Base-by-base conservation (phyloP, 2,797 vertebrate species). In the Harpagifer antarcticus region DNA sequence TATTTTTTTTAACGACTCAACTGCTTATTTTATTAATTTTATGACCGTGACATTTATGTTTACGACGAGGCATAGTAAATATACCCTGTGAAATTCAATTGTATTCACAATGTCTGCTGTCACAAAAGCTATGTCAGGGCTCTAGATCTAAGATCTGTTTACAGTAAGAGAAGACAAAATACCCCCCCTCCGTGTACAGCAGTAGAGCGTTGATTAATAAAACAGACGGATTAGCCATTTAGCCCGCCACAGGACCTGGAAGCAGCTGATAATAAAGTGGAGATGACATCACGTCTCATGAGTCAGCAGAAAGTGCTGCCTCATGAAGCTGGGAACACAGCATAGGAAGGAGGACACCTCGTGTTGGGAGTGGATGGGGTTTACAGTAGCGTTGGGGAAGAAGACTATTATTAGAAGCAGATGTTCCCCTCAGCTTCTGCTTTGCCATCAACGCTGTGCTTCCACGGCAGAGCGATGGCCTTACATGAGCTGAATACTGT, bases 351-450 rank as follows among this genome's bases (percentile, higher is more conserved):
- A 53, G 75, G 72, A 66, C 23, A 45, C 53, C 67, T 68, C 43
- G 12, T 13, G 56, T 66, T 61, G 47, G 19, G 53, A 17, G 27
- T 15, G 43, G 11, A 52, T 42, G 48, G 45, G 50, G 31, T 37
- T 48, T 69, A 71, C 76, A 74, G 84, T 72, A 79, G 82, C 66
- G 43, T 61, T 76, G 75, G 78, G 82, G 86, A 89, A 82, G 82
- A 87, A 89, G 76, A 79, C 89, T 92, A 91, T 93, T 92, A 91
- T 90, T 93, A 91, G 91, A 90, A 89, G 62, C 88, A 91, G 89
- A 87, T 87, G 89, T 88, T 92, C 79, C 86, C 85, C 81, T 69
- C 77, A 82, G 84, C 84, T 86, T 79, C 83, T 15, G 27, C 78
- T 86, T 84, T 68, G 61, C 76, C 82, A 83, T 87, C 87, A 87